Base-by-base conservation (phyloP, 1,140 invertebrate species). In the Kradibia gibbosae region DNA sequence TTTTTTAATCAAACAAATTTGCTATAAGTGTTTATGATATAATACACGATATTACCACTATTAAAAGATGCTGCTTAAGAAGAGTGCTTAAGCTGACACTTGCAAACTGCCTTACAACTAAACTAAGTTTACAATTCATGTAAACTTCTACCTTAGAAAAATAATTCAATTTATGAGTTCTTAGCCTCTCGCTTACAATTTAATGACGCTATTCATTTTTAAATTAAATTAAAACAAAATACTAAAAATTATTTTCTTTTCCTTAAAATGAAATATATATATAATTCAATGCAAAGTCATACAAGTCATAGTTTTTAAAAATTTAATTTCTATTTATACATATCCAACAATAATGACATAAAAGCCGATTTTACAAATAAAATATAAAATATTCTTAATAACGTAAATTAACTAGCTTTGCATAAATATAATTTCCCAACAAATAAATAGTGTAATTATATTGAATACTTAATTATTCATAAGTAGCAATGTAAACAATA, bases 161-260 rank as follows among this genome's bases (percentile, higher is more conserved):
- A 57, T 60, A 36, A n/a, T 42, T 75, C 15, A 60, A 57, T 70
- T 39, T 28, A 70, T 45, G 45, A 39, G 25, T 70, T 70, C 34
- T 11, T 42, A 20, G 36, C n/a, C 31, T 73, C 34, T 22, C 34
- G 13, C 34, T 28, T 73, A 53, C 31, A 34, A 53, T 73, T 73
- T 53, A 73, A 50, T 45, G 25, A 73, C 2, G 42, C 22, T 25
- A 73, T 73, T 25, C 42, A 70, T n/a, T 70, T 45, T 45, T 0
- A 0, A 42, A 42, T 70, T 70, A 70, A 70, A 70, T 70, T 20
- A n/a, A 70, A 45, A 22, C 39, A 42, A 70, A n/a, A 42, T 1
- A 4, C 22, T 45, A 25, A 45, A 45, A n/a, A 70, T 70, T n/a
- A 70, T 70, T 70, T 70, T 45, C 22, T 31, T 70, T 70, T n/a